Evolutionary conservation across 2,797 vertebrate genomes (phyloP).

Genomic region (Alfaro cultratus): DNA sequence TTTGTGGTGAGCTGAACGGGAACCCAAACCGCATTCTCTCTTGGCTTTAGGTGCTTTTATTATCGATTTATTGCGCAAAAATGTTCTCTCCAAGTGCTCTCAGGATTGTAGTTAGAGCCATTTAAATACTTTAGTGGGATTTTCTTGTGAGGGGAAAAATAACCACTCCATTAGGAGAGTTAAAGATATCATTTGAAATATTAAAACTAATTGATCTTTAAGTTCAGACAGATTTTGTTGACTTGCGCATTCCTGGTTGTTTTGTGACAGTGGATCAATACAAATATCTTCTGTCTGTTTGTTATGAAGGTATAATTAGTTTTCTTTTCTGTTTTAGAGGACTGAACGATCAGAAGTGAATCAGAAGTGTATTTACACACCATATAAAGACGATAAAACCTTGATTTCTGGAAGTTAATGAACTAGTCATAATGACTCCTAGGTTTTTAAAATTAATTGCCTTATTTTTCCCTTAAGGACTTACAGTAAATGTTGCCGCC

Average conservation of each 20-base stretch:
- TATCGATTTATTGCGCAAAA: slow-evolving; percentile 14
- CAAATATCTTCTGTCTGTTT: slow-evolving; percentile 20
- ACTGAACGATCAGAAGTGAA: slow-evolving; percentile 30
- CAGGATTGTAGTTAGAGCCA: slow-evolving; percentile 43
- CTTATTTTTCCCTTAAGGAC: slow-evolving; percentile 59
- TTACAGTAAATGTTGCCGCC: slow-evolving; percentile 51
- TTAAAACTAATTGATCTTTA: slow-evolving; percentile 16
- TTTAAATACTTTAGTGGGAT: slow-evolving; percentile 23
- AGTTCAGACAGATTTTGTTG: slow-evolving; percentile 27
- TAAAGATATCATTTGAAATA: slow-evolving; percentile 14
- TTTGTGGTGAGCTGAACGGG: slow-evolving; percentile 5
- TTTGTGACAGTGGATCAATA: slow-evolving; percentile 34
- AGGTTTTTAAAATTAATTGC: slow-evolving; percentile 58
- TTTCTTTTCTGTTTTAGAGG: slow-evolving; percentile 40
- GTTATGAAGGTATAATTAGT: slow-evolving; percentile 34
- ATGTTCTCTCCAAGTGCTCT: slow-evolving; percentile 50
- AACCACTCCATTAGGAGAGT: slow-evolving; percentile 14
- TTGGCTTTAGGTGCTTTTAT: slow-evolving; percentile 20
- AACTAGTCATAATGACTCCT: slow-evolving; percentile 24
- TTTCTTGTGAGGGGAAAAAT: slow-evolving; percentile 28
- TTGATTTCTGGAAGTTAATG: slow-evolving; percentile 13
- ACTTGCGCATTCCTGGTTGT: slow-evolving; percentile 19
- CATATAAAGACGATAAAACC: not conserved
- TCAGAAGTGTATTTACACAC: slow-evolving; percentile 29
- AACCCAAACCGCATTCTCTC: slow-evolving; percentile 14